A percentile compares a stretch with the other conserved stretches of the same genome.
Evolutionary conservation across 92 coral and sea anemone genomes (phyloP).

Genomic region (Palythoa grandis): DNA sequence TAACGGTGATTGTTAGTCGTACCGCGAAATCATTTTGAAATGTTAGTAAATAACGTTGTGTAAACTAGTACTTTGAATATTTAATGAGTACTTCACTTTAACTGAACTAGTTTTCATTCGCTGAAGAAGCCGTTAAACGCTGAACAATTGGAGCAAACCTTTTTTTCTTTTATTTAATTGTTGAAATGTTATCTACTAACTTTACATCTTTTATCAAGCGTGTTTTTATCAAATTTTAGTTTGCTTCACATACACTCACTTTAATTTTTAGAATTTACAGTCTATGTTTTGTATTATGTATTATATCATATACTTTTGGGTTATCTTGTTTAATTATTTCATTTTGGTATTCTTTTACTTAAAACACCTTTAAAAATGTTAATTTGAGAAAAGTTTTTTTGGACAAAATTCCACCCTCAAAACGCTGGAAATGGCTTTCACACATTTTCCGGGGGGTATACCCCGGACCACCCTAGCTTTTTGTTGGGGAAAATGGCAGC

Average conservation of each 20-base stretch:
- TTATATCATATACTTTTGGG: background rate
- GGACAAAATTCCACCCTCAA: background rate
- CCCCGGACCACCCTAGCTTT: background rate
- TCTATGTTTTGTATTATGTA: constrained; percentile 5
- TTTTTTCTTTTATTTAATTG: too few relatives aligned
- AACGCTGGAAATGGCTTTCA: background rate
- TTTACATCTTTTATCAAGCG: too few relatives aligned
- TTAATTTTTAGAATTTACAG: background rate
- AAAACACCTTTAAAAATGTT: background rate
- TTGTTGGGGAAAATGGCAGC: constrained; percentile 20
- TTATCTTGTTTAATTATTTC: background rate
- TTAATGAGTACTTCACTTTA: too few relatives aligned
- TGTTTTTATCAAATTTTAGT: background rate
- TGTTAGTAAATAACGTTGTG: too few relatives aligned
- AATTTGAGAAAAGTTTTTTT: background rate
- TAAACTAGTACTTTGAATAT: too few relatives aligned
- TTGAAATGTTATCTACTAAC: too few relatives aligned
- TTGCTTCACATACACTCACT: background rate
- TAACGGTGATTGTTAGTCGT: too few relatives aligned
- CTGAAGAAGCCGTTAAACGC: too few relatives aligned
- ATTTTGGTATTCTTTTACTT: background rate
- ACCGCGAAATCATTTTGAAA: too few relatives aligned
- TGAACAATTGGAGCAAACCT: too few relatives aligned
- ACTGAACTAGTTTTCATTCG: too few relatives aligned
- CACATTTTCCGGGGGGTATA: background rate